phyloP scores from a whole-genome alignment of 2,797 vertebrate genomes.

The Urocyon cinereoargenteus region DNA sequence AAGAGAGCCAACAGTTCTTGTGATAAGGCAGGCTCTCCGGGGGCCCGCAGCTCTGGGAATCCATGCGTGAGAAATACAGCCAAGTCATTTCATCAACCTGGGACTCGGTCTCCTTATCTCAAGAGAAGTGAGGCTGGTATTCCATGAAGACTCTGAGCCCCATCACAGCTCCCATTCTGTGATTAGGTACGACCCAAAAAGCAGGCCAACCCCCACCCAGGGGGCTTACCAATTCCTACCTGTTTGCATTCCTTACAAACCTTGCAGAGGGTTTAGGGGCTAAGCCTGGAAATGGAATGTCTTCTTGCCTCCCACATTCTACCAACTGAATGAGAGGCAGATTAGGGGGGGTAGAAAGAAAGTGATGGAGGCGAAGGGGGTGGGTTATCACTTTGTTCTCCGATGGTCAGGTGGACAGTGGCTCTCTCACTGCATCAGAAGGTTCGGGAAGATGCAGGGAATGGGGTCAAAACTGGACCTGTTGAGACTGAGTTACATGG shows the following conservation, averaged over 20 bases:
- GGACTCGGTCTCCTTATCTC: not conserved
- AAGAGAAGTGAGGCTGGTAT: not conserved
- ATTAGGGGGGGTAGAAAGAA: not conserved
- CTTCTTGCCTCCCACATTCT: not conserved
- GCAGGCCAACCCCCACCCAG: not conserved
- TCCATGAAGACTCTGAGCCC: not conserved
- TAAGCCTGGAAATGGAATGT: not conserved
- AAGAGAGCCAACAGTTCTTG: not conserved
- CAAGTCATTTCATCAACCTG: not conserved
- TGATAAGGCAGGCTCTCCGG: not conserved
- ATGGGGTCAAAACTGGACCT: not conserved
- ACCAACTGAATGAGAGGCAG: not conserved
- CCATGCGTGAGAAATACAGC: not conserved
- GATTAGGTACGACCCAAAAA: not conserved
- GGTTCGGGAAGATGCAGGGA: not conserved
- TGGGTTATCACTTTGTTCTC: not conserved
- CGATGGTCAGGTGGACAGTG: not conserved
- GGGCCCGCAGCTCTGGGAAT: not conserved
- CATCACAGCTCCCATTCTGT: not conserved
- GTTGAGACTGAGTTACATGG: not conserved
- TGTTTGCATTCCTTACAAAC: not conserved
- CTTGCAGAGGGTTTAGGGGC: not conserved
- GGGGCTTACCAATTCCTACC: not conserved
- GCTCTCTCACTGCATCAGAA: not conserved
- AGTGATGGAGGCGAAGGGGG: not conserved